These are phyloP conservation scores for Anabas testudineus DNA, from an alignment of 2,797 vertebrate genomes.

Conservation along the genomic window DNA sequence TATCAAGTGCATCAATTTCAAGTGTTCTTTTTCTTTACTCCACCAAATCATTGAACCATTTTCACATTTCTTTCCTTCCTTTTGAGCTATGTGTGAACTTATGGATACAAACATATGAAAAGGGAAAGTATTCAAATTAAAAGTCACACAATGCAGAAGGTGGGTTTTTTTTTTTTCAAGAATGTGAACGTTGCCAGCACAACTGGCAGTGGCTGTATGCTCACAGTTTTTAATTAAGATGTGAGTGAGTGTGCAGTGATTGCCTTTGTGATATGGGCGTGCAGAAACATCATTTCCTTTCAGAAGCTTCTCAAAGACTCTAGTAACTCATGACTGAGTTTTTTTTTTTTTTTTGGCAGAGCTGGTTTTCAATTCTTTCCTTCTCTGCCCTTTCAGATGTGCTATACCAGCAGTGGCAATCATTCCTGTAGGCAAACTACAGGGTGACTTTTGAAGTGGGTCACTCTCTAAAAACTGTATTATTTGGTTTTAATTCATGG, in stretches of 20 bases:
- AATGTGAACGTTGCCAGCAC: constrained; percentile 47
- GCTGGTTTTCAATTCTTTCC: constrained; percentile 60
- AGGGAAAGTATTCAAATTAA: constrained; percentile 8
- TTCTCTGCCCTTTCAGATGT: constrained; percentile 50
- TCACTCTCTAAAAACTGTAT: constrained; percentile 41
- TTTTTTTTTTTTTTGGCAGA: no score
- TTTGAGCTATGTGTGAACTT: neutral
- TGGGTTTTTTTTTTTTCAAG: constrained; percentile 16
- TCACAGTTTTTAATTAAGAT: constrained; percentile 70
- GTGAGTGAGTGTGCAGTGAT: constrained; percentile 59
- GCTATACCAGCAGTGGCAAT: constrained; percentile 42
- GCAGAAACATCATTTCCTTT: constrained; percentile 67
- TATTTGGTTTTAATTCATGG: constrained; percentile 62
- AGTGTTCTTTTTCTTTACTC: constrained; percentile 19
- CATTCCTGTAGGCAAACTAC: constrained; percentile 50
- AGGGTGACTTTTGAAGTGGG: constrained; percentile 64
- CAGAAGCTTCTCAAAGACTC: constrained; percentile 66
- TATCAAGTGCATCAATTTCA: constrained; percentile 27
- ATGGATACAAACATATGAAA: constrained; percentile 15
- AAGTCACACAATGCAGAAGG: constrained; percentile 32
- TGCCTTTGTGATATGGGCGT: constrained; percentile 64
- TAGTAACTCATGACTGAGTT: constrained; percentile 48
- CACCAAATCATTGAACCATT: neutral
- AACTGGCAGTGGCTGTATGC: constrained; percentile 39
- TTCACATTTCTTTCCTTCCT: neutral